A percentile compares a stretch with the other conserved stretches of the same genome.
Conservation (phyloP, 2,888 invertebrate species). For the Eurois occulta region DNA sequence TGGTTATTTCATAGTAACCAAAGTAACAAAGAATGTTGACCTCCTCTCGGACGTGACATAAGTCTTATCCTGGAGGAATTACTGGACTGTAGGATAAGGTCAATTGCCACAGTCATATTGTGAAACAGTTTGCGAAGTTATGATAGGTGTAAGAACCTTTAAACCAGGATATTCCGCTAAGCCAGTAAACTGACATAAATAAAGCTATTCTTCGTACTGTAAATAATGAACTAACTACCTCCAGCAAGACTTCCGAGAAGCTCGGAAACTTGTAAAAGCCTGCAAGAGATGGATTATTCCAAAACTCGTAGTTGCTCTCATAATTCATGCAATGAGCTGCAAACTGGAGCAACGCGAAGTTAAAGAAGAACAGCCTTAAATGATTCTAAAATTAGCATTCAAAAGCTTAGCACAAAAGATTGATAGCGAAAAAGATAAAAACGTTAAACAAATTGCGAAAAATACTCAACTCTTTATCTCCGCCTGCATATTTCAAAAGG, state of each 20-base stretch:
- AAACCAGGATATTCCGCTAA: background rate
- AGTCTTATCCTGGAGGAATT: background rate
- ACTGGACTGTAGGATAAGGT: background rate
- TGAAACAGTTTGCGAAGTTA: background rate
- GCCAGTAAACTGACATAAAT: background rate
- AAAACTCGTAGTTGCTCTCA: slow-evolving; percentile 51
- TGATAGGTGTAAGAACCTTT: background rate
- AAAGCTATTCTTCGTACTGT: slow-evolving; percentile 34
- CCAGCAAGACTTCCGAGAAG: slow-evolving; percentile 40
- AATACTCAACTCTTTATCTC: slow-evolving; percentile 65
- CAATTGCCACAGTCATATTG: background rate
- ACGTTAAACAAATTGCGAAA: slow-evolving; percentile 60
- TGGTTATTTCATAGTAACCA: background rate
- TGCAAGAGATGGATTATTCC: slow-evolving; percentile 58
- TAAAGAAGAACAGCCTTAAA: slow-evolving; percentile 23
- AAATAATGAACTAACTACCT: slow-evolving; percentile 54
- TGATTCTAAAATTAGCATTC: slow-evolving; percentile 25
- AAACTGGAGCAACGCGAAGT: slow-evolving; percentile 20
- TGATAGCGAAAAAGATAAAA: slow-evolving; percentile 53
- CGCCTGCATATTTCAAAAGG: slow-evolving; percentile 62
- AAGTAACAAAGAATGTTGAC: background rate
- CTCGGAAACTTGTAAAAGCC: slow-evolving; percentile 41
- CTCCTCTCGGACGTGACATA: background rate
- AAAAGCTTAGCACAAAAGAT: slow-evolving; percentile 45
- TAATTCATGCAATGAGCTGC: slow-evolving; percentile 55